phyloP scores from a whole-genome alignment of 1,140 invertebrate genomes.

The Acyrthosiphon pisum region DNA sequence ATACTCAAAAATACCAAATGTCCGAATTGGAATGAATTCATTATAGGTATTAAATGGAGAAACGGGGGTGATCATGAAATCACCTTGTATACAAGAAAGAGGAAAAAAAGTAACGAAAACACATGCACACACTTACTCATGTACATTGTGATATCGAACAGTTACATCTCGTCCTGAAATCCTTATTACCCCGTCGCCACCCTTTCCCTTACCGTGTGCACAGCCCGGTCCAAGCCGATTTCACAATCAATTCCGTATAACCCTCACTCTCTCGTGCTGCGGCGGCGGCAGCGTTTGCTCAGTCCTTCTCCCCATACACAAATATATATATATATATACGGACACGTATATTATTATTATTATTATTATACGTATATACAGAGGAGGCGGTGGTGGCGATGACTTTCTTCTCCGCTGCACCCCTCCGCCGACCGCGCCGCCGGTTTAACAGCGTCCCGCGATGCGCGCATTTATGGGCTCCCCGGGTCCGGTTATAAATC shows the following conservation, averaged over 20 bases:
- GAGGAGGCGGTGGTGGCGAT: background rate
- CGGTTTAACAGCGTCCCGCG: constrained; percentile 44
- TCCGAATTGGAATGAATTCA: background rate
- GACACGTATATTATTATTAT: background rate
- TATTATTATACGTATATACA: background rate
- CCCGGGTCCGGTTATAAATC: constrained; percentile 57
- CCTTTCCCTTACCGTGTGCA: background rate
- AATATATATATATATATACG: background rate
- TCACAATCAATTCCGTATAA: constrained; percentile 48
- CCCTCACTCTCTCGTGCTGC: constrained; percentile 8
- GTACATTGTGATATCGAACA: constrained; percentile 30
- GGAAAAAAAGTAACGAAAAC: constrained; percentile 35
- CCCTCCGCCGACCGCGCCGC: background rate
- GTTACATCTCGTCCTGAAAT: constrained; percentile 48
- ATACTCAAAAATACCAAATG: background rate
- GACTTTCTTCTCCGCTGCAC: constrained; percentile 22
- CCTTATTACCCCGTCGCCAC: constrained; percentile 39
- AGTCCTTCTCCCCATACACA: background rate
- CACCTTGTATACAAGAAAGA: background rate
- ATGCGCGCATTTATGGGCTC: constrained; percentile 50
- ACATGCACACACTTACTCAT: background rate
- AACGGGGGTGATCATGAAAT: background rate
- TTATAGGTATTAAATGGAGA: background rate
- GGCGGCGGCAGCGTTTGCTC: background rate
- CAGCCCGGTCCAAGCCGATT: background rate